Conservation (phyloP, 2,797 vertebrate species). For the Choloepus didactylus region DNA sequence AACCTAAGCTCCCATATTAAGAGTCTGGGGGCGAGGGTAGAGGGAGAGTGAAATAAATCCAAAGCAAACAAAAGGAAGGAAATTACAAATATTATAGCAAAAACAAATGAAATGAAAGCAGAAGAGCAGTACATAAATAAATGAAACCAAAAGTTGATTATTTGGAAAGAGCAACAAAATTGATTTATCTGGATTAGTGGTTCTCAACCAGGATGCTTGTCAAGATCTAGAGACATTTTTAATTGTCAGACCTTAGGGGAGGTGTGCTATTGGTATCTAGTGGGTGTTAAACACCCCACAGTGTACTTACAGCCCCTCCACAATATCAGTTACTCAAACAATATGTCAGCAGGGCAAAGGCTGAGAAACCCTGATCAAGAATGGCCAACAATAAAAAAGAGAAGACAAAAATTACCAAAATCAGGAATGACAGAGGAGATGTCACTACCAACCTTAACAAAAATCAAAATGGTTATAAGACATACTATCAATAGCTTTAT, state of each 20-base stretch:
- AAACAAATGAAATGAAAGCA: background rate
- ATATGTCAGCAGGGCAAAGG: background rate
- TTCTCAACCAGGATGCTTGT: background rate
- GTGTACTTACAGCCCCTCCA: background rate
- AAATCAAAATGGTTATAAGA: conserved; percentile 5
- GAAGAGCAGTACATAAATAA: background rate
- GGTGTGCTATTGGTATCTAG: background rate
- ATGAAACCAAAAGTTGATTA: background rate
- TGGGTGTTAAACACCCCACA: background rate
- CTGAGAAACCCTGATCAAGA: background rate
- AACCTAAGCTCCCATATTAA: background rate
- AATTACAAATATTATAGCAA: background rate
- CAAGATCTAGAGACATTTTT: background rate
- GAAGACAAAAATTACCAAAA: background rate
- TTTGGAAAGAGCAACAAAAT: conserved; percentile 9
- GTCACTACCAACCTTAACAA: background rate
- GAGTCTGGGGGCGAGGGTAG: background rate
- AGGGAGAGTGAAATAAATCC: background rate
- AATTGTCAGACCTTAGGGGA: background rate
- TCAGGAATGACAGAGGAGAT: background rate
- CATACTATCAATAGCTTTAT: background rate
- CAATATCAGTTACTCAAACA: background rate
- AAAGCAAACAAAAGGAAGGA: conserved; percentile 25
- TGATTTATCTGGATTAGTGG: background rate
- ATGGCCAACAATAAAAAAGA: background rate